These are phyloP conservation scores for Dasypus novemcinctus DNA, from an alignment of 2,113 vertebrate species.

Conservation along the genomic window DNA sequence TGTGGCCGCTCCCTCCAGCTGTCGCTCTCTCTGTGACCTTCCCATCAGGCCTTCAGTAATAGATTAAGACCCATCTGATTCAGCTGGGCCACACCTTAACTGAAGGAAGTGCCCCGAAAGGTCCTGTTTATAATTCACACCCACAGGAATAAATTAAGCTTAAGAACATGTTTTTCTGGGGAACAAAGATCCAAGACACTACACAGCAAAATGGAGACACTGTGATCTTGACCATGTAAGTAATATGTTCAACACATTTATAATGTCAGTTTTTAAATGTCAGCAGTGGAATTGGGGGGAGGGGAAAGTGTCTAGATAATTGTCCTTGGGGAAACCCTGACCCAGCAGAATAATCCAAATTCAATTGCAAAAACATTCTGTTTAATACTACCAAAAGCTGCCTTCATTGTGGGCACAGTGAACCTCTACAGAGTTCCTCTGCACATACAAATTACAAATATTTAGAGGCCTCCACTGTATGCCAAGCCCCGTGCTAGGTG, in stretches of 20 bases:
- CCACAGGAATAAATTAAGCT: too few relatives aligned
- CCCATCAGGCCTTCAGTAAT: too few relatives aligned
- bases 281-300: not conserved
- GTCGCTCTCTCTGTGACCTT: too few relatives aligned
- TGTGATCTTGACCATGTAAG: conserved; percentile 14
- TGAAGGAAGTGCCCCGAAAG: too few relatives aligned
- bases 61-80: too few relatives aligned
- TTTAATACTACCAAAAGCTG: not conserved
- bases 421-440: not conserved
- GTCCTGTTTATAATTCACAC: too few relatives aligned
- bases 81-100: too few relatives aligned
- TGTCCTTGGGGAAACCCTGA: not conserved
- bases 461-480: too few relatives aligned
- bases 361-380: not conserved
- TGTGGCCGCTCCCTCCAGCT: too few relatives aligned
- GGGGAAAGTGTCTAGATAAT: not conserved
- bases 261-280: not conserved
- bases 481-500: not conserved
- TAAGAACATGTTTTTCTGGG: too few relatives aligned
- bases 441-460: not conserved
- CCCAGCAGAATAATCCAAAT: not conserved
- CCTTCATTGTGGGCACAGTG: not conserved
- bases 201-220: not conserved
- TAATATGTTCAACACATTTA: not conserved
- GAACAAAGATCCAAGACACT: too few relatives aligned